Base-by-base conservation (phyloP, 2,113 vertebrate genomes). In the Psilopogon haemacephalus region DNA sequence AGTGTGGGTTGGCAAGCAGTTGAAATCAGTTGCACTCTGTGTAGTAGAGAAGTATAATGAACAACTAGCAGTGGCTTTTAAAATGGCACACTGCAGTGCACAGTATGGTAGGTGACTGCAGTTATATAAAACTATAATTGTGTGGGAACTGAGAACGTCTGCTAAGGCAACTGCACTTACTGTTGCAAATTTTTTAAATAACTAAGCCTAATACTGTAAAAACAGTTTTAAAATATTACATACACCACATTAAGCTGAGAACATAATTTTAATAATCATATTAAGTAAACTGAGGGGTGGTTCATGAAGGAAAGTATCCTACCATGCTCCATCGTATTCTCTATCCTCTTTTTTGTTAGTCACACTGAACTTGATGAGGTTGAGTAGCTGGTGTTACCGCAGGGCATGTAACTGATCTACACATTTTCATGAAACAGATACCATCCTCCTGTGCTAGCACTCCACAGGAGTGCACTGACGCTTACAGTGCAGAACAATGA, bases 141-240 rank as follows among this genome's bases (percentile, higher is more conserved):
- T 72, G 91, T 80, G 75, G 79, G 87, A 93, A 58, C 59, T 68
- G 32, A 81, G 75, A 94, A 79, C 48, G 86, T 95, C 84, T 96
- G 67, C 72, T 83, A 62, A 84, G 17, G 70, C 55, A 88, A 88
- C 72, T 37, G 58, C 56, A 42, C 38, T 65, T 80, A 52, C 17
- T 72, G 48, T 59, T 77, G 38, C 52, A n/a, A 86, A 11, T 81
- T 75, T 33, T 6, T 9, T 35, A 60, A 50, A 74, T 27, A 62
- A 58, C 24, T 5, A 71, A 64, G 4, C 21, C 5, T 74, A 17
- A 44, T 69, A 32, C 18, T 76, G 27, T 73, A 71, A 84, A 91
- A 93, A 12, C 56, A 50, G 14, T 7, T 21, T 83, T 78, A 55
- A 80, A 77, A 59, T 21, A 52, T 59, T 58, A 28, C 5, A 3